Evolutionary conservation across 2,888 invertebrate species (phyloP).

Genomic region (Volucella bombylans): DNA sequence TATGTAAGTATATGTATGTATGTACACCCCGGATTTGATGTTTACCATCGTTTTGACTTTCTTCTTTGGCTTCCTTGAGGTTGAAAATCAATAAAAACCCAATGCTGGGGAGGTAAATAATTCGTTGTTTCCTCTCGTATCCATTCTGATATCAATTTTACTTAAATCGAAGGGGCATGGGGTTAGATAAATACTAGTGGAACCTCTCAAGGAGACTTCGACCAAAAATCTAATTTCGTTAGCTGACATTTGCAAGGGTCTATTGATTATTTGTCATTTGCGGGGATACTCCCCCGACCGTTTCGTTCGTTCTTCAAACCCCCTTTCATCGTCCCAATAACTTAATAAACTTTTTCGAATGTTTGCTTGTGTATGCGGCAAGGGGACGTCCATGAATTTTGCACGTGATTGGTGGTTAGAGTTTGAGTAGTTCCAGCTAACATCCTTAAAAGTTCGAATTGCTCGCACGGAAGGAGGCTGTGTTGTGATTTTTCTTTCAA

Average conservation of each 20-base stretch:
- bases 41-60: conserved; percentile 16
- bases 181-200: neutral
- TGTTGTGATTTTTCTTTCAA: too few relatives aligned
- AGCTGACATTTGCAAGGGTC: conserved; percentile 54
- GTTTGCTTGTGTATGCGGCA: conserved; percentile 17
- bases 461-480: conserved; percentile 7
- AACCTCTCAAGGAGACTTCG: conserved; percentile 29
- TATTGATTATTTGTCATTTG: conserved; percentile 63
- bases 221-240: conserved; percentile 55
- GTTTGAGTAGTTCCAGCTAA: conserved; percentile 31
- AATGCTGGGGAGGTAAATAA: conserved; percentile 16
- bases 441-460: conserved; percentile 35
- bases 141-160: conserved; percentile 66
- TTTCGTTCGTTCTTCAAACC: too few relatives aligned
- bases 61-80: neutral
- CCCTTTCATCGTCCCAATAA: neutral
- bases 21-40: neutral
- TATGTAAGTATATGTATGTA: too few relatives aligned
- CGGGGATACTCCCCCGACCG: neutral
- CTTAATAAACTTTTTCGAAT: conserved; percentile 41
- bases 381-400: neutral
- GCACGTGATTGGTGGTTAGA: neutral
- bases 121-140: conserved; percentile 37
- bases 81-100: conserved; percentile 56
- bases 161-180: conserved; percentile 49